These are phyloP conservation scores for Pectinophora gossypiella DNA, from an alignment of 1,140 invertebrate genomes.

Conservation along the genomic window DNA sequence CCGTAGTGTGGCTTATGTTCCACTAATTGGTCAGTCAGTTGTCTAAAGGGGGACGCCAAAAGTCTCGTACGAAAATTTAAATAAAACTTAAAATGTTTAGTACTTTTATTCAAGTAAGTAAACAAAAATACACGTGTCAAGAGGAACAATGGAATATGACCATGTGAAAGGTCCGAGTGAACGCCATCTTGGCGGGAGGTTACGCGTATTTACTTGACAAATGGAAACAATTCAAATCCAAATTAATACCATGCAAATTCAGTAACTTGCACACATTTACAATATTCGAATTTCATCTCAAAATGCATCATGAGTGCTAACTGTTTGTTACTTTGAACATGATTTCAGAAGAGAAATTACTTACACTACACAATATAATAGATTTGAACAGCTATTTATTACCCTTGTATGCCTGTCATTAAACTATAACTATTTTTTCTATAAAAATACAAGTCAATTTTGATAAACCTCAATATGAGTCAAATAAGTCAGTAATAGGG, in stretches of 20 bases:
- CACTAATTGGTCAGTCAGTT: background rate
- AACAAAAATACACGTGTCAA: slow-evolving; percentile 55
- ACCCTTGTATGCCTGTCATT: background rate
- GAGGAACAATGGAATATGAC: slow-evolving; percentile 16
- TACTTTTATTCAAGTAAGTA: slow-evolving; percentile 59
- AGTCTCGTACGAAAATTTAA: slow-evolving; percentile 34
- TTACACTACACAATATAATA: background rate
- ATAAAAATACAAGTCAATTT: background rate
- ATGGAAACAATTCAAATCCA: background rate
- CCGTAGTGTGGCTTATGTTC: background rate
- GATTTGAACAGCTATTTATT: no score
- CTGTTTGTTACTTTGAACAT: slow-evolving; percentile 11
- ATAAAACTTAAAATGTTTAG: slow-evolving; percentile 66
- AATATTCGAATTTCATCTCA: background rate
- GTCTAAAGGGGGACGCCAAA: background rate
- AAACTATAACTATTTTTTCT: no score
- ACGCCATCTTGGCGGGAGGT: background rate
- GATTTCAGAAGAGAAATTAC: slow-evolving; percentile 9
- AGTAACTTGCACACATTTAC: background rate
- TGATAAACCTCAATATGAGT: background rate
- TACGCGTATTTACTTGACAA: background rate
- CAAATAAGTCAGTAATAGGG: background rate
- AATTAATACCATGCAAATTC: background rate
- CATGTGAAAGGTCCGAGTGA: slow-evolving; percentile 4
- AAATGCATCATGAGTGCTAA: slow-evolving; percentile 15